Conservation (phyloP, 2,888 invertebrate genomes). For the Rhyacophila evoluta region DNA sequence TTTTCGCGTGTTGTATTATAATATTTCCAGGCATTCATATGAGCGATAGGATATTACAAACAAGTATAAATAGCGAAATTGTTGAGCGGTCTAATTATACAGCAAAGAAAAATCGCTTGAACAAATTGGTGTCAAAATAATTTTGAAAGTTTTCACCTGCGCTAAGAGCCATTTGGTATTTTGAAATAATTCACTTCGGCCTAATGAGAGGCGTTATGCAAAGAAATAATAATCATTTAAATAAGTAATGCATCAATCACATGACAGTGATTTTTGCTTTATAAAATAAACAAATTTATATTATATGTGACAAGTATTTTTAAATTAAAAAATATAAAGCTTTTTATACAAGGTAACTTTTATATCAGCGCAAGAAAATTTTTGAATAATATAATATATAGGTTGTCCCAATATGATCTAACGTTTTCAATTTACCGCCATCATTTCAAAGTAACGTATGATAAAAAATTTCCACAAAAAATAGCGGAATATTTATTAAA, state of each 20-base stretch:
- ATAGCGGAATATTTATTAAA: no score
- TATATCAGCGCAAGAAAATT: no score
- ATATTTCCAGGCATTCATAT: not conserved
- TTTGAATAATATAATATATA: no score
- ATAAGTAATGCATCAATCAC: not conserved
- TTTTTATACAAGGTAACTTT: no score
- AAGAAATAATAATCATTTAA: not conserved
- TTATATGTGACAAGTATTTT: no score
- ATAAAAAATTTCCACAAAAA: no score
- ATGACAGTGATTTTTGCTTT: not conserved
- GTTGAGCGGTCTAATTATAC: not conserved
- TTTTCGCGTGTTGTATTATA: not conserved
- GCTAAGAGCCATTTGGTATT: conserved; percentile 9
- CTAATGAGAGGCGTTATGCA: not conserved
- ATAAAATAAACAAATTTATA: no score
- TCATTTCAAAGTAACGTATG: no score
- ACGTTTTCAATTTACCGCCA: no score
- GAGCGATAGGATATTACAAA: not conserved
- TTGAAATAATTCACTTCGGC: not conserved
- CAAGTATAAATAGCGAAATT: conserved; percentile 18
- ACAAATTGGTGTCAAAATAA: conserved; percentile 16
- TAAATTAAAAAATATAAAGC: no score
- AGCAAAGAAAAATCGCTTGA: not conserved
- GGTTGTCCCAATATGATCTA: no score
- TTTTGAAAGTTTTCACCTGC: conserved; percentile 12